Evolutionary conservation across 2,888 invertebrate species (phyloP).

Genomic region (Kuschelorhynchus macadamiae): DNA sequence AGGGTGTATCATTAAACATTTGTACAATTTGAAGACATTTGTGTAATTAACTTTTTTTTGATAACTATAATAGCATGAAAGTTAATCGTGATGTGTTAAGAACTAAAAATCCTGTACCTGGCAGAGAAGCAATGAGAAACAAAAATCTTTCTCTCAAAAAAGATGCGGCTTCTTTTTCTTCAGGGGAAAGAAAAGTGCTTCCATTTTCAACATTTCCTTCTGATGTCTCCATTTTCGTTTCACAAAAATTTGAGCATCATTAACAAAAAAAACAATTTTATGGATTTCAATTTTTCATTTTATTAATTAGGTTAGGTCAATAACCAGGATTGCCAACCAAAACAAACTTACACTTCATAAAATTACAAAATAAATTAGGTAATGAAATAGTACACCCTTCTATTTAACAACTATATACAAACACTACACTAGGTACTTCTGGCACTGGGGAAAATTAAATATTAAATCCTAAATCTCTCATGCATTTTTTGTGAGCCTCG

Average conservation of each 20-base stretch:
- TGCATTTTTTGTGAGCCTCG: constrained; percentile 96
- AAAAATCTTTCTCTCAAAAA: constrained; percentile 63
- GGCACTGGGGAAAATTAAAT: constrained; percentile 76
- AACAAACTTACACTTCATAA: constrained; percentile 4
- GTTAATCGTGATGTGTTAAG: too few relatives aligned
- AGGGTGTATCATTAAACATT: too few relatives aligned
- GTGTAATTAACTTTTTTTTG: too few relatives aligned
- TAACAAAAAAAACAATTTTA: too few relatives aligned
- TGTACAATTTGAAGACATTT: too few relatives aligned
- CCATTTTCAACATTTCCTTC: too few relatives aligned
- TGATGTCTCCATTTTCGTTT: too few relatives aligned
- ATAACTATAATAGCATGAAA: too few relatives aligned
- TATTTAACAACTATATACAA: constrained; percentile 27
- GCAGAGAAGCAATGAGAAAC: constrained; percentile 60
- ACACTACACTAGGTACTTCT: not conserved
- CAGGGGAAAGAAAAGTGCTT: constrained; percentile 7
- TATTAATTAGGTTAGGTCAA: too few relatives aligned
- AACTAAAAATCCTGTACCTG: constrained; percentile 57
- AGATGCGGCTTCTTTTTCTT: constrained; percentile 58
- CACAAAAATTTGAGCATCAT: too few relatives aligned
- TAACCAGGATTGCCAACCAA: constrained; percentile 17
- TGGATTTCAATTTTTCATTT: too few relatives aligned
- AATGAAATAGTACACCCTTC: constrained; percentile 14
- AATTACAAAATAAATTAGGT: constrained; percentile 15
- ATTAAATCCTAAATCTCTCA: constrained; percentile 96